Conservation (phyloP, 2,888 invertebrate species). For the Spicauda simplicius region DNA sequence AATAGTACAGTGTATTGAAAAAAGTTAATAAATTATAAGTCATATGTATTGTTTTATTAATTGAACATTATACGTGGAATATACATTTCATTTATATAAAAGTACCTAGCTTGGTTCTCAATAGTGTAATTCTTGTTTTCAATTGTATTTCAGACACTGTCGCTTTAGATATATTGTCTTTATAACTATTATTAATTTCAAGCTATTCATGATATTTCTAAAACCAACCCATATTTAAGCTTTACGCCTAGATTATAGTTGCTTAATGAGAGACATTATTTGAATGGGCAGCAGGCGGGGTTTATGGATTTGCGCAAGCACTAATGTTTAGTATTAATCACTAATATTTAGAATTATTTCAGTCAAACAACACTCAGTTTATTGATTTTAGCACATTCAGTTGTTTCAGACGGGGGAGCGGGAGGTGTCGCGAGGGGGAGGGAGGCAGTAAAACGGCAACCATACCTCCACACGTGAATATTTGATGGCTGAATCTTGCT, state of each 20-base stretch:
- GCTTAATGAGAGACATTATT: constrained; percentile 10
- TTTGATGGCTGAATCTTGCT: constrained; percentile 81
- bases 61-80: too few relatives aligned
- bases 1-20: too few relatives aligned
- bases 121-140: too few relatives aligned
- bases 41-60: too few relatives aligned
- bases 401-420: constrained; percentile 69
- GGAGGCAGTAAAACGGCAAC: constrained; percentile 77
- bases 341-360: constrained; percentile 43
- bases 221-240: not conserved
- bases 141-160: too few relatives aligned
- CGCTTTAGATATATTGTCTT: too few relatives aligned
- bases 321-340: constrained; percentile 34
- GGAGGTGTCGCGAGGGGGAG: constrained; percentile 43
- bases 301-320: constrained; percentile 12
- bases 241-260: not conserved
- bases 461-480: constrained; percentile 80
- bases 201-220: too few relatives aligned
- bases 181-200: too few relatives aligned
- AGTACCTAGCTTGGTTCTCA: too few relatives aligned
- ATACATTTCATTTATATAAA: too few relatives aligned
- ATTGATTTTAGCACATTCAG: constrained; percentile 82
- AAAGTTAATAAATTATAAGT: too few relatives aligned
- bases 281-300: not conserved
- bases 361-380: constrained; percentile 73